phyloP scores from a whole-genome alignment of 2,888 invertebrate genomes.

The Laspeyria flexula region DNA sequence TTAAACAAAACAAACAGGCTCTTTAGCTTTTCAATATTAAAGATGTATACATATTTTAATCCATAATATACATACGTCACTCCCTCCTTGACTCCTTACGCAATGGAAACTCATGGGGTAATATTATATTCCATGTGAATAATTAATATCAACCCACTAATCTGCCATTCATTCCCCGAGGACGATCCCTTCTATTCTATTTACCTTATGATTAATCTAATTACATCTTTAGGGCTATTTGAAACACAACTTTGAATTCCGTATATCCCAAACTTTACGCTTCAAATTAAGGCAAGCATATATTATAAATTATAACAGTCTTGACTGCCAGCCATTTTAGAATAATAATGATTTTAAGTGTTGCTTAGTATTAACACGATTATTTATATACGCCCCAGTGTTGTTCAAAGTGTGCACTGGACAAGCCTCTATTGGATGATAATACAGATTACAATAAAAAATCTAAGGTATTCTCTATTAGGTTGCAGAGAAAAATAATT shows the following conservation, averaged over 20 bases:
- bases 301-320: too few species aligned
- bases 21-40: too few species aligned
- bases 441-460: too few species aligned
- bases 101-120: neutral
- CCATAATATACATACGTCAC: neutral
- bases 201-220: slow-evolving; percentile 5
- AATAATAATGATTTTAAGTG: too few species aligned
- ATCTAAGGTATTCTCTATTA: too few species aligned
- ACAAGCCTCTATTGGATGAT: too few species aligned
- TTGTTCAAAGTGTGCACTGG: too few species aligned
- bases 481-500: too few species aligned
- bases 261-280: neutral
- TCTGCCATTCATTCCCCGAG: slow-evolving; percentile 1
- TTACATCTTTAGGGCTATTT: neutral
- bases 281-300: neutral
- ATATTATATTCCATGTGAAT: slow-evolving; percentile 1
- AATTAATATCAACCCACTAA: slow-evolving; percentile 2
- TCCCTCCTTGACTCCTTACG: neutral
- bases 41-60: neutral
- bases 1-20: too few species aligned
- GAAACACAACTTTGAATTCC: neutral
- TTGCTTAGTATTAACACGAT: too few species aligned
- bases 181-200: slow-evolving; percentile 2
- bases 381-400: too few species aligned
- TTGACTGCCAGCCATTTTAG: too few species aligned